Conservation (phyloP, 2,113 vertebrate species). For the Pao palembangensis region DNA sequence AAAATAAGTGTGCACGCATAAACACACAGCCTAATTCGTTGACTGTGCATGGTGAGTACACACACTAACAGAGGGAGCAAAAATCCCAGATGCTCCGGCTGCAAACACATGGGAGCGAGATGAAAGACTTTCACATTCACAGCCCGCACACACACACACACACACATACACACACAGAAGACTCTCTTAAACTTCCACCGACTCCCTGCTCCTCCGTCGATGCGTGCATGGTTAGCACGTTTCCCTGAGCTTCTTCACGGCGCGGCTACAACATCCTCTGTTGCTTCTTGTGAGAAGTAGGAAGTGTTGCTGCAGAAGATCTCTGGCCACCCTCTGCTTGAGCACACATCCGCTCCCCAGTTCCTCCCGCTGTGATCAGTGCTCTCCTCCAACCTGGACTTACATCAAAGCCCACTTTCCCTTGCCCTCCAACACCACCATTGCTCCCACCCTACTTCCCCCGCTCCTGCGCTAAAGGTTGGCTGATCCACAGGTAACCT, state of each 20-base stretch:
- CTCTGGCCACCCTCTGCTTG: conserved; percentile 36
- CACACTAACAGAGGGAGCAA: conserved; percentile 51
- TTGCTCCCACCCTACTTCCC: conserved; percentile 14
- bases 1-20: conserved; percentile 31
- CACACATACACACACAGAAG: conserved; percentile 15
- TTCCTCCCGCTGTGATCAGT: conserved; percentile 62
- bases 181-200: conserved; percentile 54
- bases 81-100: conserved; percentile 54
- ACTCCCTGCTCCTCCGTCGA: conserved; percentile 36
- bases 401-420: conserved; percentile 67
- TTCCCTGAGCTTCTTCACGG: conserved; percentile 48
- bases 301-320: conserved; percentile 42
- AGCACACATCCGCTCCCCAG: conserved; percentile 37
- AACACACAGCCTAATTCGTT: conserved; percentile 35
- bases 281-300: conserved; percentile 24
- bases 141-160: conserved; percentile 20
- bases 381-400: conserved; percentile 68
- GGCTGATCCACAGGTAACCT: conserved; percentile 76
- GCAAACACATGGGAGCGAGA: conserved; percentile 60
- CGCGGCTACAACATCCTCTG: conserved; percentile 31
- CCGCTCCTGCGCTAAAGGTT: conserved; percentile 55
- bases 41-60: conserved; percentile 18
- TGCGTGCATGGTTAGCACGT: conserved; percentile 35
- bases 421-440: conserved; percentile 30
- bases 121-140: conserved; percentile 62